phyloP scores from a whole-genome alignment of 2,888 invertebrate genomes.

The Drosophila vallismaia region DNA sequence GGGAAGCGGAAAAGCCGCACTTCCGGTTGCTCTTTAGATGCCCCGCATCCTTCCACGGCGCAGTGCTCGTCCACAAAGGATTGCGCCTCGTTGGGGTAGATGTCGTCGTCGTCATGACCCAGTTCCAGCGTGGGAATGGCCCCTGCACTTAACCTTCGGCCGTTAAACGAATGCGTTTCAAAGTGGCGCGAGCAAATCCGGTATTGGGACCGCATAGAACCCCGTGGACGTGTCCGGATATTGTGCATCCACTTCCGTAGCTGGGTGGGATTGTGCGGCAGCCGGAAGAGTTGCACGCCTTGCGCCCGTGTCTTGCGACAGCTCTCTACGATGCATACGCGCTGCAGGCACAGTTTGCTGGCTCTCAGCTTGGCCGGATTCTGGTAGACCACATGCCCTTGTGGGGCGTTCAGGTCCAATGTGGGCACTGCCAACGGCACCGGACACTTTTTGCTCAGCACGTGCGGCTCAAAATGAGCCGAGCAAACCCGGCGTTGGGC shows the following conservation, averaged over 20 bases:
- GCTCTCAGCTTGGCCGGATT: constrained; percentile 78
- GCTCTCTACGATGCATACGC: constrained; percentile 74
- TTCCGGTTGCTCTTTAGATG: constrained; percentile 71
- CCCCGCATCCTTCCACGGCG: constrained; percentile 67
- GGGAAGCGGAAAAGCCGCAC: constrained; percentile 78
- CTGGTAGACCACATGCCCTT: constrained; percentile 80
- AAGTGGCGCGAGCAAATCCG: constrained; percentile 79
- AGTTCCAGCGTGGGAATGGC: constrained; percentile 79
- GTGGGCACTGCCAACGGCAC: constrained; percentile 79
- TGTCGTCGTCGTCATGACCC: constrained; percentile 73
- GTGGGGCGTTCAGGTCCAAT: constrained; percentile 72
- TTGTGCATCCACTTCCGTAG: constrained; percentile 80
- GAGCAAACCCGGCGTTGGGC: constrained; percentile 78
- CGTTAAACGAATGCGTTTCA: constrained; percentile 80
- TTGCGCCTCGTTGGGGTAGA: constrained; percentile 78
- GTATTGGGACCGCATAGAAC: constrained; percentile 67
- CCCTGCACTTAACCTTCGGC: constrained; percentile 72
- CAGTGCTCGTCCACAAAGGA: constrained; percentile 76
- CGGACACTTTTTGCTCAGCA: constrained; percentile 80
- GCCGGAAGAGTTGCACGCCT: constrained; percentile 77
- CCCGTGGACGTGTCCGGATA: constrained; percentile 70
- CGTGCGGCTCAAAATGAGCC: constrained; percentile 77
- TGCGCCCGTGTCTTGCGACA: constrained; percentile 74
- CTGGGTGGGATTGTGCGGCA: constrained; percentile 72
- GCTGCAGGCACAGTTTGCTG: constrained; percentile 72